Base-by-base conservation (phyloP, 2,113 vertebrate genomes). In the Bujurquina vittata region DNA sequence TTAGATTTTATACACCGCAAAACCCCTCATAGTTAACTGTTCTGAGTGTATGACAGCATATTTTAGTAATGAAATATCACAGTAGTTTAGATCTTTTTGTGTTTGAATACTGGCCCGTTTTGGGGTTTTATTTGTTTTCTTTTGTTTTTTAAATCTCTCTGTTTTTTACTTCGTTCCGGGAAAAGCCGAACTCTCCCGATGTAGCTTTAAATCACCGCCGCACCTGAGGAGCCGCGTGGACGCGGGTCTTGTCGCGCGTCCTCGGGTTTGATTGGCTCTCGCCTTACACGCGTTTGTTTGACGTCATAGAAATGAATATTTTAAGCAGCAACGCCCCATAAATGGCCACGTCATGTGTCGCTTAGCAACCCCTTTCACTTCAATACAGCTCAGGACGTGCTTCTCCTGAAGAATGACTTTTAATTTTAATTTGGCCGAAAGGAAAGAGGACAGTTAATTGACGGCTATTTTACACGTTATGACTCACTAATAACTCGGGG, bases 351-450 rank as follows among this genome's bases (percentile, higher is more conserved):
- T 37, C 11, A 1, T 1, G 15, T 65, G 88, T 93, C 31, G 77
- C 91, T 49, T 88, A 80, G 91, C 89, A 92, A 89, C 89, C 20
- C 4, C 33, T 67, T 61, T 69, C 22, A 56, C 56, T 7, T 74
- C 2, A 10, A 10, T 35, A 22, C 17, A 7, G 33, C 37, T 20
- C 0, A 23, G n/a, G 40, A 67, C 31, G 11, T 77, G 1, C 49
- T 75, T 79, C 10, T 54, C 6, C 4, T 10, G 4, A 52, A 57
- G 7, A 67, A 61, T 23, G 5, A 26, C 1, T 7, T 69, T 61
- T 73, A 12, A 35, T 77, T 88, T 77, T 65, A 18, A 60, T 62
- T 62, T 18, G 22, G 20, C 33, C 52, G 29, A 23, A 4, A 35
- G 14, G 9, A 29, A 75, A 22, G 49, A 26, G 12, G 31, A 46